Evolutionary conservation across 1,140 invertebrate genomes (phyloP), one percentile per base, ranked within the genome.

Genomic region (Aphaenogaster rudis): DNA sequence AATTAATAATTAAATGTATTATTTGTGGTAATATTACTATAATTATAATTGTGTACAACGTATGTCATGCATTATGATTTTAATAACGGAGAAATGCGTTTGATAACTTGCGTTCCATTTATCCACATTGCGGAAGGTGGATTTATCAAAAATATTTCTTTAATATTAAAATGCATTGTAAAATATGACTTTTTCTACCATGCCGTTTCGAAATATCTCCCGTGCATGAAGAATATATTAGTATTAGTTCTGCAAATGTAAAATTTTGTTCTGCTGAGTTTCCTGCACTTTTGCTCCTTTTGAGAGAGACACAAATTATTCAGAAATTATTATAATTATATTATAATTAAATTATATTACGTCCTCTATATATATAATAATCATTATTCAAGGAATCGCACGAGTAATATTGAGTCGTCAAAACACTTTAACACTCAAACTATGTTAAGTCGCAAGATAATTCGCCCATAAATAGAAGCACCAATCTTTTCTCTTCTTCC

Each of bases 1-100:
- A 74, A 59, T 59, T 59, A 42, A 42, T 42, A 42, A 76, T 57
- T 59, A 21, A 21, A 57, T 42, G 15, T 13, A 59, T 76, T 76
- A 28, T 42, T 42, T 59, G 3, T 21, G 17, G 9, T 21, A 21
- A 59, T 28, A 11, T 36, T 61, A 45, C 42, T 42, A 28, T 28
- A 77, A 45, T 15, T 61, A 76, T 21, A 72, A 76, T 39, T 48
- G 15, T 9, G 15, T 11, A 52, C 21, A 17, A 36, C 8, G 7
- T 9, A 11, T 17, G 2, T 52, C 15, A 11, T 17, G 4, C 11
- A 52, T 72, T 50, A 17, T 50, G 45, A 52, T 52, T 50, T 72
- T 72, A 72, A 72, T 72, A 50, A 52, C 3, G 48, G n/a, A 33
- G 15, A 50, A 15, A 33, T 28, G 11, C 5, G 15, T 50, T 42